phyloP scores from a whole-genome alignment of 2,888 invertebrate genomes.

The Acanthacorydalis orientalis region DNA sequence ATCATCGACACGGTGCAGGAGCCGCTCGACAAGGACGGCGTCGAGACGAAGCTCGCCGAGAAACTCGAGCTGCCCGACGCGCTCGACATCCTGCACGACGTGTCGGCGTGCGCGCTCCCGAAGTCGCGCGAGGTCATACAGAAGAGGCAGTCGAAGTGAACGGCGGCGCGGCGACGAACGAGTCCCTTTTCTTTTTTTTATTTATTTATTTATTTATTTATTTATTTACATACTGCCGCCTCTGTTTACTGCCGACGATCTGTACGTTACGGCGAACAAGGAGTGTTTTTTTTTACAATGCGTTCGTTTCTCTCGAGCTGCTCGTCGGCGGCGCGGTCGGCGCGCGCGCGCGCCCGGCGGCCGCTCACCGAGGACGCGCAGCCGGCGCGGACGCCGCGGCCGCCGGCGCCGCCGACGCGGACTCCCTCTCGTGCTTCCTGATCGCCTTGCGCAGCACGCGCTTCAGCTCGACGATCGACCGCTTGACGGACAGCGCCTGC shows the following conservation, averaged over 20 bases:
- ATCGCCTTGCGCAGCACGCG: conserved; percentile 2
- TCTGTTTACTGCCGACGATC: too few species aligned
- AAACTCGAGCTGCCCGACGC: conserved; percentile 21
- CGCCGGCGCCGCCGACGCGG: background rate
- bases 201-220: too few species aligned
- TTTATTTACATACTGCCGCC: too few species aligned
- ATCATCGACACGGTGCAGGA: conserved; percentile 27
- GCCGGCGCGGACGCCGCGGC: background rate
- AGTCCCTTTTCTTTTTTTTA: too few species aligned
- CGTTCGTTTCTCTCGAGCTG: too few species aligned
- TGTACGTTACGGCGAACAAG: too few species aligned
- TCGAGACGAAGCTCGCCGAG: conserved; percentile 19
- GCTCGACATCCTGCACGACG: conserved; percentile 27
- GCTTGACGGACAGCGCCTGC: conserved; percentile 42
- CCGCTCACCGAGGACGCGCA: background rate
- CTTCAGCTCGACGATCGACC: conserved; percentile 32
- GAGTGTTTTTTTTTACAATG: too few species aligned
- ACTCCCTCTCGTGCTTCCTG: too few species aligned
- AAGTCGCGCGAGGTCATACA: conserved; percentile 32
- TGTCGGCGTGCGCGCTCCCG: conserved; percentile 33
- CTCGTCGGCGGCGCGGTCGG: too few species aligned
- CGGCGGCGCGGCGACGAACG: too few species aligned
- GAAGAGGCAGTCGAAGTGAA: conserved; percentile 15
- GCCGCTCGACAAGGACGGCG: conserved; percentile 22
- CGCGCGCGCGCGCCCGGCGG: too few species aligned